A percentile compares a stretch with the other conserved stretches of the same genome.
Conservation (phyloP, 2,113 vertebrate species). For the Cygnus atratus region DNA sequence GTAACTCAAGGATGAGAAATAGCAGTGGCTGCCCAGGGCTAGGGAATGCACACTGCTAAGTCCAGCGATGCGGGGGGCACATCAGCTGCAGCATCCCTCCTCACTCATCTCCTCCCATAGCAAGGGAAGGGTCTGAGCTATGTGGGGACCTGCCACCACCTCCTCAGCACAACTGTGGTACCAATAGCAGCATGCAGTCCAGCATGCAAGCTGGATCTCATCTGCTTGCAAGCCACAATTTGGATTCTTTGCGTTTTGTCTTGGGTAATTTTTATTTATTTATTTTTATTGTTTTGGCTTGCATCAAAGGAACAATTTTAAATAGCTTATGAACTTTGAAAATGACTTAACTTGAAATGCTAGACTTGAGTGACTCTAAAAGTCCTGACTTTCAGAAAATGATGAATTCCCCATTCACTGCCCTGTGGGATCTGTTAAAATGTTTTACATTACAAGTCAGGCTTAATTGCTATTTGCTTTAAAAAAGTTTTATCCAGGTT, state of each 20-base stretch:
- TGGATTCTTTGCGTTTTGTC: background rate
- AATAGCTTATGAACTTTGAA: background rate
- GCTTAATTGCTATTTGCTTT: background rate
- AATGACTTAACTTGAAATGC: background rate
- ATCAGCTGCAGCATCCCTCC: background rate
- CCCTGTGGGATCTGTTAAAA: background rate
- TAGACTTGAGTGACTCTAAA: background rate
- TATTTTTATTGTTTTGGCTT: background rate
- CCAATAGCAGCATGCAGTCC: background rate
- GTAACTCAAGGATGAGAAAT: background rate
- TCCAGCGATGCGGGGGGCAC: accelerated
- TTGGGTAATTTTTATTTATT: background rate
- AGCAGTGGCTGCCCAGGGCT: no score
- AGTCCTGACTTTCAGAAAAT: background rate
- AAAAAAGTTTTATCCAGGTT: background rate
- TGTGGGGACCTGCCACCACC: background rate
- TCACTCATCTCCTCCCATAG: background rate
- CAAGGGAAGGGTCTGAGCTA: background rate
- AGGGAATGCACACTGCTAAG: background rate
- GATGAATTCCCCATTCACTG: background rate
- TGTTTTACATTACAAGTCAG: background rate
- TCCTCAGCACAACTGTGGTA: background rate
- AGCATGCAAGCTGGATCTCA: background rate
- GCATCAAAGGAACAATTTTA: background rate
- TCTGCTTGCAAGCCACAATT: background rate